phyloP scores from a whole-genome alignment of 2,888 invertebrate genomes.

The Ormia ochracea region DNA sequence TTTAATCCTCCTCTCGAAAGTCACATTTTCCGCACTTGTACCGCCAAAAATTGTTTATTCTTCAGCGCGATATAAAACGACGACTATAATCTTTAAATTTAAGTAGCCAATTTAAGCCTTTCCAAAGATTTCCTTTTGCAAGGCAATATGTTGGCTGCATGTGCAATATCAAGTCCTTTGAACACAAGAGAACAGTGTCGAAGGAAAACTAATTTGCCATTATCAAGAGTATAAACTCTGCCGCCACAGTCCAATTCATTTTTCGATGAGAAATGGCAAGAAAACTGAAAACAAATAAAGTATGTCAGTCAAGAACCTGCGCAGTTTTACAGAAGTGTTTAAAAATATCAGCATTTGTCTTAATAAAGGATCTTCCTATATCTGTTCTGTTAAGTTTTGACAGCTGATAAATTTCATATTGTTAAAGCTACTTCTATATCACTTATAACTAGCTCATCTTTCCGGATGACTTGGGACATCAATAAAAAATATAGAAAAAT shows the following conservation, averaged over 20 bases:
- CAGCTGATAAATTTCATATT: too few species aligned
- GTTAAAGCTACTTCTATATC: too few species aligned
- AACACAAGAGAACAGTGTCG: neutral
- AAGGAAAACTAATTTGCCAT: constrained; percentile 16
- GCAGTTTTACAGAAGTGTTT: neutral
- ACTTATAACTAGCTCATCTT: too few species aligned
- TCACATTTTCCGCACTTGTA: too few species aligned
- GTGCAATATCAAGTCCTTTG: constrained; percentile 5
- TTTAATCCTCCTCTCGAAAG: too few species aligned
- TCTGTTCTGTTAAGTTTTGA: too few species aligned
- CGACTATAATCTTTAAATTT: constrained; percentile 22
- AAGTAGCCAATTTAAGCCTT: constrained; percentile 5
- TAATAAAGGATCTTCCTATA: too few species aligned
- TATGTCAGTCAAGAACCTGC: neutral
- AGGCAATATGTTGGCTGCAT: neutral
- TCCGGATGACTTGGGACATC: too few species aligned
- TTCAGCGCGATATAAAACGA: too few species aligned
- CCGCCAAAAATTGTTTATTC: too few species aligned
- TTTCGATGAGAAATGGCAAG: neutral
- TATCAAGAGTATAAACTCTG: neutral
- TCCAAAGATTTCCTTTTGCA: neutral
- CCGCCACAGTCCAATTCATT: neutral
- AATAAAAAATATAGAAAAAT: too few species aligned
- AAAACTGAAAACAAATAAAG: constrained; percentile 18
- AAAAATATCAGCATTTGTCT: too few species aligned